Percentiles rank a stretch among this genome's conserved stretches.
phyloP scores from a whole-genome alignment of 2,888 invertebrate species.

The Phania funesta region DNA sequence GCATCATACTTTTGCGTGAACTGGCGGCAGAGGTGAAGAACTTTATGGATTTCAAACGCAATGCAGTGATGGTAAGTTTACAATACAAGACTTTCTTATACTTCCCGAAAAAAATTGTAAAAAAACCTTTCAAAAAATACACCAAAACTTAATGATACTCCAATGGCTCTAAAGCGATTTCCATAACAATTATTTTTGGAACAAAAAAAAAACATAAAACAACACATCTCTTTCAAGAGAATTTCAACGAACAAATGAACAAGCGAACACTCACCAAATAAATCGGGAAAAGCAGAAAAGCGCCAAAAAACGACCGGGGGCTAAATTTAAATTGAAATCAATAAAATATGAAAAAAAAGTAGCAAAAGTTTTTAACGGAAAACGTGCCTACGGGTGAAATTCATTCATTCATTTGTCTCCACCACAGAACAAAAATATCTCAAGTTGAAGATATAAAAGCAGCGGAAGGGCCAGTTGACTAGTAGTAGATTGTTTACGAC shows the following conservation, averaged over 20 bases:
- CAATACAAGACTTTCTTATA: not conserved
- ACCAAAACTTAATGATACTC: conserved; percentile 1
- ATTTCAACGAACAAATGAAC: conserved; percentile 24
- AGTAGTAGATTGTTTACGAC: not conserved
- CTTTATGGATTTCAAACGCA: conserved; percentile 95
- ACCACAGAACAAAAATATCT: not conserved
- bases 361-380: conserved; percentile 66
- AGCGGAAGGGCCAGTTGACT: not conserved
- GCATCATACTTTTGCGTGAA: conserved; percentile 90
- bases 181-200: conserved; percentile 35
- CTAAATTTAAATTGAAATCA: conserved; percentile 66
- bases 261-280: not conserved
- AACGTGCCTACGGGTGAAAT: conserved; percentile 51
- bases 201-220: not conserved
- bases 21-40: conserved; percentile 94
- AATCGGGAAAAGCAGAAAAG: conserved; percentile 19
- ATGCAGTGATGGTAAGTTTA: conserved; percentile 91
- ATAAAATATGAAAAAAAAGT: conserved; percentile 66
- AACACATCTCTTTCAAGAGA: conserved; percentile 16
- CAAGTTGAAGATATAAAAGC: not conserved
- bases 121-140: not conserved
- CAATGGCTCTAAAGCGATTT: conserved; percentile 34
- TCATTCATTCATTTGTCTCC: conserved; percentile 13
- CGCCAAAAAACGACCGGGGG: conserved; percentile 38
- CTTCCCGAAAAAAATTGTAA: not conserved